Evolutionary conservation across 1,140 invertebrate species (phyloP).

Genomic region (Potamilus streckersoni): DNA sequence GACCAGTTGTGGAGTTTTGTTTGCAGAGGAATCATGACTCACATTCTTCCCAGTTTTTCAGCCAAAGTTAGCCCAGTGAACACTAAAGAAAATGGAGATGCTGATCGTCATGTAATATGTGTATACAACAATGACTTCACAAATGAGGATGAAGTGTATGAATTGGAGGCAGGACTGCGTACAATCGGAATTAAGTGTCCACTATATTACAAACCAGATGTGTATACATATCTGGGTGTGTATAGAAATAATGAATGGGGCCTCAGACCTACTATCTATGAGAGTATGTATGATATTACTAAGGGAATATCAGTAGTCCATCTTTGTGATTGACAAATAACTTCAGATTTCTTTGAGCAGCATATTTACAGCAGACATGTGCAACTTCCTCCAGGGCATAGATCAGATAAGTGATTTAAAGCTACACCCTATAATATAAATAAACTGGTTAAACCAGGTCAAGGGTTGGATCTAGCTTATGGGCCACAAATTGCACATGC

Average conservation of each 20-base stretch:
- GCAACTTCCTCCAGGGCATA: no score
- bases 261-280: constrained; percentile 13
- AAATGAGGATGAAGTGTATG: constrained; percentile 22
- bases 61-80: constrained; percentile 16
- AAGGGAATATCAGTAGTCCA: no score
- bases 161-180: constrained; percentile 25
- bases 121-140: constrained; percentile 33
- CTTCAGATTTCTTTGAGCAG: no score
- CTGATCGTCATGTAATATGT: constrained; percentile 26
- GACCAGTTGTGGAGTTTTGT: constrained; percentile 40
- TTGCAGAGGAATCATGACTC: constrained; percentile 23
- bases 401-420: no score
- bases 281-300: constrained; percentile 26
- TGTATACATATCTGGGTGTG: constrained; percentile 29
- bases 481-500: no score
- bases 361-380: no score
- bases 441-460: no score
- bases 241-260: constrained; percentile 28
- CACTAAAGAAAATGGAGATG: background rate
- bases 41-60: constrained; percentile 1
- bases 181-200: constrained; percentile 22
- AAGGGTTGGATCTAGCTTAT: no score
- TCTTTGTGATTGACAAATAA: no score
- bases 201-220: constrained; percentile 35
- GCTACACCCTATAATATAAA: no score